Evolutionary conservation across 2,797 vertebrate species (phyloP).

Genomic region (Arctocebus calabarensis): DNA sequence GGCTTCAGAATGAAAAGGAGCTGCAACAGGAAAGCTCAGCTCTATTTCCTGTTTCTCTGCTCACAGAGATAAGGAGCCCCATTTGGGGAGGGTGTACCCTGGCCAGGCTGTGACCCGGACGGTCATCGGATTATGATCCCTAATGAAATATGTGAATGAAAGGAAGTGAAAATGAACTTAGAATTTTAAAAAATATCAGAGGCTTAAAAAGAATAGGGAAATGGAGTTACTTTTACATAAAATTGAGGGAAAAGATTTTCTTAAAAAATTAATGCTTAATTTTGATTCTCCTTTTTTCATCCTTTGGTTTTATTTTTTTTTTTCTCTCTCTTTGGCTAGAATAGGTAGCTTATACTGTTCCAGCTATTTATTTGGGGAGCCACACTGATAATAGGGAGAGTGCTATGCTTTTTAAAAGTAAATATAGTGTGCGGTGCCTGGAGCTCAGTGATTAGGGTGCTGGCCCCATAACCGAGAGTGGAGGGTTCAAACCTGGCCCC

Average conservation of each 20-base stretch:
- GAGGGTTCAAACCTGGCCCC: no score
- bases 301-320: conserved; percentile 25
- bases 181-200: conserved; percentile 66
- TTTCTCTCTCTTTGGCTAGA: not conserved
- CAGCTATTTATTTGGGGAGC: not conserved
- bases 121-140: conserved; percentile 74
- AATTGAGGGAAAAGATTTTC: conserved; percentile 34
- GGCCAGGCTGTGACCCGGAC: conserved; percentile 72
- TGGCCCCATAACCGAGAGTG: no score
- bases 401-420: not conserved
- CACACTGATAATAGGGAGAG: not conserved
- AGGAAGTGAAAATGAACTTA: conserved; percentile 81
- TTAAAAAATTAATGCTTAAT: not conserved
- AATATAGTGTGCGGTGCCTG: not conserved
- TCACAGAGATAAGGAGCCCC: conserved; percentile 83
- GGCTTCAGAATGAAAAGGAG: not conserved
- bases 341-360: not conserved
- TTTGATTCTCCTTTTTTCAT: conserved; percentile 22
- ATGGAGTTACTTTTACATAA: conserved; percentile 55
- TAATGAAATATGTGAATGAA: conserved; percentile 80
- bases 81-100: conserved; percentile 48
- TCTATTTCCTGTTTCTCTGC: conserved; percentile 84
- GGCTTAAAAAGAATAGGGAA: conserved; percentile 27
- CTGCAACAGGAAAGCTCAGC: conserved; percentile 70
- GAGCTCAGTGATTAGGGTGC: no score